Evolutionary conservation across 2,888 invertebrate species (phyloP).

Genomic region (Thera britannica): DNA sequence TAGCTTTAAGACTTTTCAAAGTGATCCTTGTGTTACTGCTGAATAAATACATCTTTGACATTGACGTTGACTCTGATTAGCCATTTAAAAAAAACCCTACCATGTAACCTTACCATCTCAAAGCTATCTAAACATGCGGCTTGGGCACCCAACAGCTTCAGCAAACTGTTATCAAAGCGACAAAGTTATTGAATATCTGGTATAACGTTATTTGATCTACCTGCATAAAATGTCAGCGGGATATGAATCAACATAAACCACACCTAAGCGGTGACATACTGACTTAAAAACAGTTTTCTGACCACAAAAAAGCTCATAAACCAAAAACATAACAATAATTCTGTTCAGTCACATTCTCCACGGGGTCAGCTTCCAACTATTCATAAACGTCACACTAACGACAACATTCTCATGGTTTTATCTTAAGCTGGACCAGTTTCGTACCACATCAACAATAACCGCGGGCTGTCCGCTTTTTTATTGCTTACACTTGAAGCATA

Average conservation of each 20-base stretch:
- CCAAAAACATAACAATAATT: slow-evolving; percentile 9
- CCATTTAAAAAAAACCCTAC: no score
- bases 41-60: no score
- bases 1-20: no score
- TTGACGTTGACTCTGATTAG: no score
- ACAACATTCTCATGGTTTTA: slow-evolving; percentile 66
- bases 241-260: background rate
- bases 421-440: slow-evolving; percentile 76
- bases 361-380: slow-evolving; percentile 25
- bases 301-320: slow-evolving; percentile 8
- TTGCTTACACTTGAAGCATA: slow-evolving; percentile 54
- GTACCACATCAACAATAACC: slow-evolving; percentile 75
- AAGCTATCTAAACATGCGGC: no score
- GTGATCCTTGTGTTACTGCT: no score
- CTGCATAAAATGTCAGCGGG: background rate
- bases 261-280: background rate
- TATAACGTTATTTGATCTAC: background rate
- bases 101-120: no score
- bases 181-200: no score
- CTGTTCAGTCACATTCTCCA: slow-evolving; percentile 8
- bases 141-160: no score
- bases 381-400: slow-evolving; percentile 34
- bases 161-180: no score
- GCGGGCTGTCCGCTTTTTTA: slow-evolving; percentile 77
- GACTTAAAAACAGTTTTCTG: slow-evolving; percentile 6